Evolutionary conservation across 35 echinoderm and acorn worm species (phyloP).

Genomic region (Apostichopus parvimensis): DNA sequence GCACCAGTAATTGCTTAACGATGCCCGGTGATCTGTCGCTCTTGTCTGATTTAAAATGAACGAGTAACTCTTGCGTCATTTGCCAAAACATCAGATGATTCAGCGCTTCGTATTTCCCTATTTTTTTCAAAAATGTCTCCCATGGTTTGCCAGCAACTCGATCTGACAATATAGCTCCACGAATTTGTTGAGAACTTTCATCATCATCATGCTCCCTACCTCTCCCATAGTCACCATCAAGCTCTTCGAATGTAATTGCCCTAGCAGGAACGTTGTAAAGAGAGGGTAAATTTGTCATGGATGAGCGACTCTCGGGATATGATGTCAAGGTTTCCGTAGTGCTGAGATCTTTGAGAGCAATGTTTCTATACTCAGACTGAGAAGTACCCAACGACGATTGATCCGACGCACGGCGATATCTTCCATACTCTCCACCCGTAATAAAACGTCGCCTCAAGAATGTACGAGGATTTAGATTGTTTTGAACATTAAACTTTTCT

Average conservation of each 20-base stretch:
- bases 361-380: background rate
- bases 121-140: conserved; percentile 63
- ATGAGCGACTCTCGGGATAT: background rate
- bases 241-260: background rate
- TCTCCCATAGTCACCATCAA: background rate
- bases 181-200: conserved; percentile 21
- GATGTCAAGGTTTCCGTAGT: background rate
- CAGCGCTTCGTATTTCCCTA: conserved; percentile 35
- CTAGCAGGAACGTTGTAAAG: background rate
- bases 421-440: background rate
- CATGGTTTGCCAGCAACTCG: conserved; percentile 79
- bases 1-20: background rate
- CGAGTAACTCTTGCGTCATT: conserved; percentile 72
- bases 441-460: background rate
- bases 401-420: background rate
- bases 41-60: background rate
- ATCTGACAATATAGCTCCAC: conserved; percentile 72
- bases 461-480: background rate
- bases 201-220: background rate
- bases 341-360: background rate
- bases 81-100: conserved; percentile 86
- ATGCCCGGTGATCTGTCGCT: background rate
- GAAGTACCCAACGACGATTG: background rate
- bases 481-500: conserved; percentile 40
- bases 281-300: conserved; percentile 1